Evolutionary conservation across 2,888 invertebrate genomes (phyloP), one percentile per base, ranked within the genome.

Genomic region (Callyntrura guangdongensis): DNA sequence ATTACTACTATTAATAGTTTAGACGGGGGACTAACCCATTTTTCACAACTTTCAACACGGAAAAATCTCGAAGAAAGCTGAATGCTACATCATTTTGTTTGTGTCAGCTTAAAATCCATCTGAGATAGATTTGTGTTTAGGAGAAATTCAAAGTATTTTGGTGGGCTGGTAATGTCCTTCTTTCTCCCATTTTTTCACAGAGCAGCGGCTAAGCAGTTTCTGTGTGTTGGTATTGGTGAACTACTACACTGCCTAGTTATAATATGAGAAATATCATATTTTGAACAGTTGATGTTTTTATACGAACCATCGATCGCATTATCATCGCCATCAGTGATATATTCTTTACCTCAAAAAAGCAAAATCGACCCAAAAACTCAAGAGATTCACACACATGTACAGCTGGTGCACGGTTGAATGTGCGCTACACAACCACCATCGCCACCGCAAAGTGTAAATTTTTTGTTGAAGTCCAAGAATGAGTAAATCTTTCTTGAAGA

Each of bases 271-370:
- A 53, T 53, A 14, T n/a, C 45, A 14, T 45, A 72, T n/a, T 22
- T 74, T 74, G 49, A 49, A 74, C 74, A 53, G 56, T 56, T 77
- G 77, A 77, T 77, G 77, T 81, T 59, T 81, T 45, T 45, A 61
- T 59, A 81, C 81, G 20, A 81, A 45, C 27, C 81, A 81, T 81
- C 81, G 81, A 81, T 81, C 81, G 61, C 81, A 59, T 81, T 81
- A 81, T 81, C 81, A 81, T 61, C 81, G 61, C 36, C 27, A 81
- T 81, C 81, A 81, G 61, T 47, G 22, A 84, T 84, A 64, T 67
- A 67, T 84, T 49, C 49, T 45, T 14, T 59, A 49, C 45, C 49
- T 45, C 69, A 49, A 14, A 84, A 36, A n/a, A 49, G 84, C 64
- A 67, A 53, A 84, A 84, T 49, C 67, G 84, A 81, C 81, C 61